Evolutionary conservation across 2,797 vertebrate genomes (phyloP), one percentile per base, ranked within the genome.

Genomic region (Darevskia nairensis): DNA sequence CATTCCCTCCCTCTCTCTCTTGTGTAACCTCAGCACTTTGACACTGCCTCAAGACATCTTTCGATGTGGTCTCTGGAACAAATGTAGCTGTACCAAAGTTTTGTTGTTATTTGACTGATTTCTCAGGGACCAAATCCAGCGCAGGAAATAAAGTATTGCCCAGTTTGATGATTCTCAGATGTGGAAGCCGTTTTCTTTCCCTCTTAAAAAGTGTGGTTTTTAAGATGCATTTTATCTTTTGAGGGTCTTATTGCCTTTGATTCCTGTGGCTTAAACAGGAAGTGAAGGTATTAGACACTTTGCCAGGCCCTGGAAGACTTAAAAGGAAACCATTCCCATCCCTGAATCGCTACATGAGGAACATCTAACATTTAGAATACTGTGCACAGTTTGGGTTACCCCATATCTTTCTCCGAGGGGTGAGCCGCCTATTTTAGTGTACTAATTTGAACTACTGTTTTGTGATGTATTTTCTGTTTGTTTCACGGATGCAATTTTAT

Each of bases 101-200:
- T 86, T 96, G 93, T 95, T 95, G 94, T 95, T 95, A 92, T 95
- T 95, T 95, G 94, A 92, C 90, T 91, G 93, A 89, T 94, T 64
- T 92, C 93, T 85, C 93, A 90, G 92, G 95, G 93, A 94, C 91
- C 86, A 93, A 94, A 93, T 94, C 89, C 91, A 91, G 90, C 86
- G 88, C 91, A 93, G 94, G 92, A 89, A 93, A 88, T 93, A 94
- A 87, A 95, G 95, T 94, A 94, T 95, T 95, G 93, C 93, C 92
- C 29, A 81, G 87, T 93, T 89, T 93, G 91, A 93, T 94, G 85
- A 92, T 89, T 90, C 90, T 95, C 91, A 91, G 92, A 94, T 95
- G 94, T 95, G 80, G 80, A 64, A 89, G 41, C 84, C 86, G 89
- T 93, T 84, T 59, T 72, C 64, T 21, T n/a, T 76, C n/a, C 71